Conservation (phyloP, 2,888 invertebrate species). For the Xanthia icteritia region DNA sequence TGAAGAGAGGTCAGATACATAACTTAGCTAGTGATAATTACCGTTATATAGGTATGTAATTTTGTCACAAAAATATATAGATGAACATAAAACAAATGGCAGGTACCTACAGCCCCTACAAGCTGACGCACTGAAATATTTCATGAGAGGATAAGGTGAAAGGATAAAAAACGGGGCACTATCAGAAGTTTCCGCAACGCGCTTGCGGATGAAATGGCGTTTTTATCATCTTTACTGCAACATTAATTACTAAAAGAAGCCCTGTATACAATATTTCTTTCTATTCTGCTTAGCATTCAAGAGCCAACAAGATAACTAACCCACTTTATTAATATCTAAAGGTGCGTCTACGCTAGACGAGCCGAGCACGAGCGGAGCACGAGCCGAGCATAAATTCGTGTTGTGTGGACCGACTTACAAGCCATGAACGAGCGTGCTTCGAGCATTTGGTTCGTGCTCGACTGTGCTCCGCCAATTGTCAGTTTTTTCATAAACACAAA, state of each 20-base stretch:
- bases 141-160: neutral
- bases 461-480: too few species aligned
- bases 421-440: too few species aligned
- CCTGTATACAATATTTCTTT: neutral
- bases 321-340: neutral
- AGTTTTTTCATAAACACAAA: too few species aligned
- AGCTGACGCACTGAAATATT: slow-evolving; percentile 4
- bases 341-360: too few species aligned
- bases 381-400: too few species aligned
- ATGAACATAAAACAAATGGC: slow-evolving; percentile 4
- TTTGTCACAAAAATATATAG: neutral
- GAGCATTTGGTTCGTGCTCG: too few species aligned
- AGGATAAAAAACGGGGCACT: slow-evolving; percentile 14
- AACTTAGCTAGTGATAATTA: neutral
- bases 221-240: slow-evolving; percentile 15
- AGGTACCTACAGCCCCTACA: neutral
- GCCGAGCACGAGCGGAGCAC: too few species aligned
- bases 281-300: neutral
- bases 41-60: neutral
- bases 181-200: slow-evolving; percentile 17
- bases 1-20: neutral
- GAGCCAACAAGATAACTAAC: neutral
- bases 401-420: too few species aligned
- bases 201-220: neutral
- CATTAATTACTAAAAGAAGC: neutral